phyloP scores from a whole-genome alignment of 2,113 vertebrate species.

The Platycercus adscitus region DNA sequence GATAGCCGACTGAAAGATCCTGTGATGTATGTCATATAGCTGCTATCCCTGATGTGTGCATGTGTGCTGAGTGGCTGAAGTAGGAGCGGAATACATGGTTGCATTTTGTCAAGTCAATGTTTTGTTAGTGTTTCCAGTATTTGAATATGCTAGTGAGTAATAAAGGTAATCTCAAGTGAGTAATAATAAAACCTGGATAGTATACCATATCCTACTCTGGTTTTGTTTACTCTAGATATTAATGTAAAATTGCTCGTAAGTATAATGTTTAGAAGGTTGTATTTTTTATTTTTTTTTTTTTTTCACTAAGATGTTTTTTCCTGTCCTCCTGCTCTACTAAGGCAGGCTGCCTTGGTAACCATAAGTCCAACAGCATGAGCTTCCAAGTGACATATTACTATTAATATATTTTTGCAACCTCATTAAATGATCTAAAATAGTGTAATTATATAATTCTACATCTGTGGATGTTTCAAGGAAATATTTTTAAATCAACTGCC shows the following conservation, averaged over 20 bases:
- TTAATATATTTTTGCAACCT: slow-evolving; percentile 7
- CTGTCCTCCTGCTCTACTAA: not conserved
- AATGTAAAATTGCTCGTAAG: not conserved
- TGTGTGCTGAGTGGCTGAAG: not conserved
- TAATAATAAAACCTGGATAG: not conserved
- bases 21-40: not conserved
- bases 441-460: slow-evolving; percentile 20
- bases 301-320: not conserved
- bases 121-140: not conserved
- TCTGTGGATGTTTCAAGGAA: slow-evolving; percentile 30
- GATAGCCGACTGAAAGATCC: fast-evolving
- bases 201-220: not conserved
- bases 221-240: slow-evolving; percentile 6
- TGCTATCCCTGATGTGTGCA: not conserved
- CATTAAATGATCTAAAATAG: slow-evolving; percentile 22
- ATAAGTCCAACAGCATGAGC: not conserved
- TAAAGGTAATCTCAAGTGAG: not conserved
- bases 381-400: slow-evolving; percentile 10
- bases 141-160: not conserved
- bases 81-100: not conserved
- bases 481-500: not conserved
- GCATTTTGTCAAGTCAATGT: not conserved
- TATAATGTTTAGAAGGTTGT: not conserved
- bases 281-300: not conserved
- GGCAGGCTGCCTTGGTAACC: not conserved